A percentile compares a stretch with the other conserved stretches of the same genome.
These are phyloP conservation scores for Selenia dentaria DNA, from an alignment of 2,888 invertebrate species.

Conservation along the genomic window DNA sequence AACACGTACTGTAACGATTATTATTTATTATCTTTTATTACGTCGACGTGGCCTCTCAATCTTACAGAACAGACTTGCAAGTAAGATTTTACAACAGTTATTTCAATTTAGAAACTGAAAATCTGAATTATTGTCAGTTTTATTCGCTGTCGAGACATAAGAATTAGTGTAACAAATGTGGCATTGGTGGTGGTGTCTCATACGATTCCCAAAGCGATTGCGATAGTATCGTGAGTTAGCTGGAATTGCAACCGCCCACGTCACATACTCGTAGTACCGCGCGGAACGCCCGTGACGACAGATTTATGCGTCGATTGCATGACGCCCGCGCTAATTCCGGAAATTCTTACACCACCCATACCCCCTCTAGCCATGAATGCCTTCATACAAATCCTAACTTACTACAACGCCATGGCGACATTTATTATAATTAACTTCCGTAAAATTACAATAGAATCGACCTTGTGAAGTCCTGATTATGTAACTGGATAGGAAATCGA, in stretches of 20 bases:
- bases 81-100: too few relatives aligned
- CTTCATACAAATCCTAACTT: not conserved
- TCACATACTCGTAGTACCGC: constrained; percentile 34
- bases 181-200: constrained; percentile 9
- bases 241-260: constrained; percentile 48
- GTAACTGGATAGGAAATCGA: constrained; percentile 24
- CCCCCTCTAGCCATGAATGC: constrained; percentile 37
- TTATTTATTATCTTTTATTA: too few relatives aligned
- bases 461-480: constrained; percentile 21
- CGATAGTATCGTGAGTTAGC: constrained; percentile 42
- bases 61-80: too few relatives aligned
- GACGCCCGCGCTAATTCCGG: constrained; percentile 61
- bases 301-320: constrained; percentile 72
- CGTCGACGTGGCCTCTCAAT: too few relatives aligned
- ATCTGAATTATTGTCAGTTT: too few relatives aligned
- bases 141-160: not conserved
- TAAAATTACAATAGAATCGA: constrained; percentile 6
- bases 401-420: not conserved
- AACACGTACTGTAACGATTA: too few relatives aligned
- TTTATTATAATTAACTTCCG: constrained; percentile 3
- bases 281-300: constrained; percentile 51
- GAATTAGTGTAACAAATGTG: constrained; percentile 3
- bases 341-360: constrained; percentile 52
- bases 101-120: too few relatives aligned
- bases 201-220: constrained; percentile 39